Percentiles rank a stretch among this genome's conserved stretches.
Evolutionary conservation across 2,888 invertebrate genomes (phyloP).

Genomic region (Hirtodrosophila duncani): DNA sequence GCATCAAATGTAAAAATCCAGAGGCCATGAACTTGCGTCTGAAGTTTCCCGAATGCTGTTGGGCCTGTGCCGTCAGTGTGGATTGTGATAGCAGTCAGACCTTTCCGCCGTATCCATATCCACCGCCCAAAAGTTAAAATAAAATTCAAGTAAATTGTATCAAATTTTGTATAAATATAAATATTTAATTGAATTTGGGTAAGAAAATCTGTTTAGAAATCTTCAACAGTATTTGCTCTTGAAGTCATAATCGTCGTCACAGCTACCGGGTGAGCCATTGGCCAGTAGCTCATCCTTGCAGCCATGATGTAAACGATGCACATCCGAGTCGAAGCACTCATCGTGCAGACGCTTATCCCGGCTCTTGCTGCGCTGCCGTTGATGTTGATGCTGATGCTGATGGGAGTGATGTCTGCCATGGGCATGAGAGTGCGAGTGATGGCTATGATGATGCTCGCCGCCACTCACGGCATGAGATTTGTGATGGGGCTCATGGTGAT

Average conservation of each 20-base stretch:
- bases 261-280: slow-evolving; percentile 50
- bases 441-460: slow-evolving; percentile 27
- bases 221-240: slow-evolving; percentile 66
- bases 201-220: neutral
- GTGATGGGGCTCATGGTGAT: slow-evolving; percentile 18
- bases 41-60: too few relatives aligned
- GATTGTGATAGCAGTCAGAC: too few relatives aligned
- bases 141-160: too few relatives aligned
- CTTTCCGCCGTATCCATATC: too few relatives aligned
- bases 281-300: slow-evolving; percentile 59
- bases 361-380: slow-evolving; percentile 63
- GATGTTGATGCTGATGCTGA: slow-evolving; percentile 19
- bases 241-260: slow-evolving; percentile 75
- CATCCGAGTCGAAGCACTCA: slow-evolving; percentile 58
- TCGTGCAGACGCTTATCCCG: slow-evolving; percentile 68
- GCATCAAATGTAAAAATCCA: too few relatives aligned
- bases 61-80: too few relatives aligned
- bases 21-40: too few relatives aligned
- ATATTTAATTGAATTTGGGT: slow-evolving; percentile 1
- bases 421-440: slow-evolving; percentile 8
- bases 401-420: slow-evolving; percentile 33
- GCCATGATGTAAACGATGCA: slow-evolving; percentile 62
- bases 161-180: slow-evolving; percentile 3
- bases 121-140: too few relatives aligned
- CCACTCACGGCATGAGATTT: neutral